phyloP scores from a whole-genome alignment of 1,140 invertebrate genomes.

The Asobara japonica region DNA sequence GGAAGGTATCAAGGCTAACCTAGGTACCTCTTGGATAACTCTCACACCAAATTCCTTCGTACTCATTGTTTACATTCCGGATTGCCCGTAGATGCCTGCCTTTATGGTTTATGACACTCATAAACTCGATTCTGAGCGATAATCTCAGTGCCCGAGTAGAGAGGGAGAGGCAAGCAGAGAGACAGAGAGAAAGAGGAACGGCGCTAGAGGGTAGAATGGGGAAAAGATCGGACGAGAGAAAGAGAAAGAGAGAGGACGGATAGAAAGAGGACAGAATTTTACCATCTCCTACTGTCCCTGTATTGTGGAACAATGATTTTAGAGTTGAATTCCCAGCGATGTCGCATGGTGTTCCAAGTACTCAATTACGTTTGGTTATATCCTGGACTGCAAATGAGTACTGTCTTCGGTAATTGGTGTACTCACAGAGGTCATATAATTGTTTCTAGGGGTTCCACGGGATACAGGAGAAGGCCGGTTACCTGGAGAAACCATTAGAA shows the following conservation, averaged over 20 bases:
- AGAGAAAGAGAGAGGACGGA: too few species aligned
- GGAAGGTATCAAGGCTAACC: background rate
- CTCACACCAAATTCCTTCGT: background rate
- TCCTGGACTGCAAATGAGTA: background rate
- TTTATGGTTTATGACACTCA: constrained; percentile 41
- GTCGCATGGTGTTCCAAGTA: background rate
- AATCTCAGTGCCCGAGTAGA: constrained; percentile 19
- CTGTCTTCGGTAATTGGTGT: background rate
- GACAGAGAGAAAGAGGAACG: background rate
- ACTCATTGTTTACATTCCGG: constrained; percentile 39
- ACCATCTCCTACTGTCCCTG: too few species aligned
- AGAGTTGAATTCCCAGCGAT: background rate
- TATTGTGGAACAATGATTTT: constrained; percentile 12
- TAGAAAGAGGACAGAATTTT: too few species aligned
- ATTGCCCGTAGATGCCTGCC: constrained; percentile 37
- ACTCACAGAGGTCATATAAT: background rate
- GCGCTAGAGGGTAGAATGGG: too few species aligned
- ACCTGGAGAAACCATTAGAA: too few species aligned
- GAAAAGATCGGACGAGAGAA: too few species aligned
- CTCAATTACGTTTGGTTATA: background rate
- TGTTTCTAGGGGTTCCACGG: background rate
- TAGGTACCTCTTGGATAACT: background rate
- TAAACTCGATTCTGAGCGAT: constrained; percentile 26
- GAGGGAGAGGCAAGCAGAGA: constrained; percentile 7
- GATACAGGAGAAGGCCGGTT: background rate